These are phyloP conservation scores for Dascyllus trimaculatus DNA, from an alignment of 2,113 vertebrate genomes.

Conservation along the genomic window DNA sequence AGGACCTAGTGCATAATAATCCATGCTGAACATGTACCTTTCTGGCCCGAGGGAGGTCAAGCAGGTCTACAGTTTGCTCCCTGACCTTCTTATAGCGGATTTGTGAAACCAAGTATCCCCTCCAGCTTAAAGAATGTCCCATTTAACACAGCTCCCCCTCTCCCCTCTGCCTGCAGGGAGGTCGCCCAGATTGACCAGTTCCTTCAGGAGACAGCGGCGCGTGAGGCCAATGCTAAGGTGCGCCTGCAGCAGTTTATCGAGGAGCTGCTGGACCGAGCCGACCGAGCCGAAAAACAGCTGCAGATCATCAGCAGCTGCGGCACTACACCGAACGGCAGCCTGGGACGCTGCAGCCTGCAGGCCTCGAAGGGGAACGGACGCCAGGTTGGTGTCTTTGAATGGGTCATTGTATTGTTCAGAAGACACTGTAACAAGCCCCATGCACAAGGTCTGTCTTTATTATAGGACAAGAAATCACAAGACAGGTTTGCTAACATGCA, in stretches of 20 bases:
- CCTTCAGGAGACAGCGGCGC: conserved; percentile 96
- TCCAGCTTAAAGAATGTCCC: neutral
- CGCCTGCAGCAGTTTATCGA: conserved; percentile 98
- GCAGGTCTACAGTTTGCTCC: neutral
- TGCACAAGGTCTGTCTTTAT: neutral
- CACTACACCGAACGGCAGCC: conserved; percentile 94
- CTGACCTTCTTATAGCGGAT: neutral
- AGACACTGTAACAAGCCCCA: neutral
- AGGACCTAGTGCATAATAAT: neutral
- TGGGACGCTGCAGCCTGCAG: conserved; percentile 90
- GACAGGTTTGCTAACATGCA: neutral
- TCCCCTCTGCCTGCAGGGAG: conserved; percentile 85
- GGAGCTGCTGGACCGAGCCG: conserved; percentile 96
- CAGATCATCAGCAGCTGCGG: conserved; percentile 98
- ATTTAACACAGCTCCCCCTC: neutral
- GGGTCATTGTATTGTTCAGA: neutral
- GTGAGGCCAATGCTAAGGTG: conserved; percentile 96
- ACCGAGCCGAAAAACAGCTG: conserved; percentile 95
- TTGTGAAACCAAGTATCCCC: neutral
- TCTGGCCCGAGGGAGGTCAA: neutral
- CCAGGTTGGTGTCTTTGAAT: conserved; percentile 73
- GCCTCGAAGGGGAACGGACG: conserved; percentile 85
- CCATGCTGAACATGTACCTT: neutral
- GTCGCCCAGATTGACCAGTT: conserved; percentile 97
- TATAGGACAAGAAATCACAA: no score